Evolutionary conservation across 2,113 vertebrate species (phyloP).

Genomic region (Rhadina sibilatrix): DNA sequence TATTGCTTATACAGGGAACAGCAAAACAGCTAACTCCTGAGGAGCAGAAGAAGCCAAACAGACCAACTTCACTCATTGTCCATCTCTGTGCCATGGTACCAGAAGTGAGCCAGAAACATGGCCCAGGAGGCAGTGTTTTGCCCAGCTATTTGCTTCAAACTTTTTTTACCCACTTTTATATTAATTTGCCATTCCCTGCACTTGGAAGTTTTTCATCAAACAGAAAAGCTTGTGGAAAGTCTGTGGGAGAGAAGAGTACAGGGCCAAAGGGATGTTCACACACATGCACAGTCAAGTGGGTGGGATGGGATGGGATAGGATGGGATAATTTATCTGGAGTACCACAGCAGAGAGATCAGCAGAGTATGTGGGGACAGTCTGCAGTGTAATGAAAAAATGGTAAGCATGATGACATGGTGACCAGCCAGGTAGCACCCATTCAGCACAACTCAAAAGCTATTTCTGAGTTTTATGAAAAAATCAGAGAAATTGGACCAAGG

Average conservation of each 20-base stretch:
- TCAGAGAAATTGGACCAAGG: background rate
- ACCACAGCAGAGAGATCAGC: background rate
- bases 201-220: background rate
- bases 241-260: background rate
- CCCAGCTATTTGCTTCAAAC: background rate
- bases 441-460: background rate
- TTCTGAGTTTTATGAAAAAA: background rate
- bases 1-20: background rate
- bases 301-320: no score
- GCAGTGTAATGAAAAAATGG: background rate
- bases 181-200: background rate
- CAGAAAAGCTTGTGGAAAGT: background rate
- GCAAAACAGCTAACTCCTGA: background rate
- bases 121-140: background rate
- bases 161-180: background rate
- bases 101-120: background rate
- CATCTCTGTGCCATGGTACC: background rate
- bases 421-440: background rate
- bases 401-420: rapidly evolving
- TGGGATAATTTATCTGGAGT: background rate
- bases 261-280: rapidly evolving
- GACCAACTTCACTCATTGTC: background rate
- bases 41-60: rapidly evolving
- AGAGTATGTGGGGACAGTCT: background rate
- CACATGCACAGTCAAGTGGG: rapidly evolving